Base-by-base conservation (phyloP, 1,140 invertebrate species). In the Camponotus pennsylvanicus region DNA sequence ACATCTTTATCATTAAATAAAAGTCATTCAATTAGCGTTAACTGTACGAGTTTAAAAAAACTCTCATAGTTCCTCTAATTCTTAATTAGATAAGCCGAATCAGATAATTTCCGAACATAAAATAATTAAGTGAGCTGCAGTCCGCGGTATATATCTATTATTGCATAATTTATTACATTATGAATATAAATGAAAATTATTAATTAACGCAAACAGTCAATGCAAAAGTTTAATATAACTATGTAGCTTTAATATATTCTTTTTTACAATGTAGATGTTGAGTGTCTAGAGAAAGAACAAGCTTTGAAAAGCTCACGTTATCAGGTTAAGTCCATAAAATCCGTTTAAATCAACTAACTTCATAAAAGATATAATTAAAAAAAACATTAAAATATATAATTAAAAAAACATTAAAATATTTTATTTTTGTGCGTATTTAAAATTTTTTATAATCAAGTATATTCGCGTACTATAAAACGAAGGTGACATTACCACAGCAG, bases 311-410 rank as follows among this genome's bases (percentile, higher is more conserved):
- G 42, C n/a, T 69, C 27, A 15, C 11, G 5, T 80, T 70, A 71
- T 59, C 18, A 32, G 8, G 34, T 45, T 9, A 71, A 57, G 18
- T 34, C 18, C 15, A 61, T 37, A 34, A 34, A 82, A 82, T 61
- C 27, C 6, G 27, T 18, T 82, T 82, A 34, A 73, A 71, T 71
- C 37, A 52, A 27, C 11, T 42, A 55, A 55, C 6, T 57, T 18
- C 5, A 34, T 73, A 73, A 82, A 73, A 82, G 9, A 3, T 52
- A 52, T 79, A 37, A 71, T 59, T 59, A 59, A 15, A 42, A 45
- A 42, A 11, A 82, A 21, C 21, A 21, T 21, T 73, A 73, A 82
- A 73, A 82, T 4, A 3, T 52, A 52, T 79, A 37, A 71, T 59
- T 59, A 59, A 15, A 42, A 45, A 42, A 11, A 82, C 3, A 55